Conservation (phyloP, 2,797 vertebrate genomes). For the Hemibagrus guttatus region DNA sequence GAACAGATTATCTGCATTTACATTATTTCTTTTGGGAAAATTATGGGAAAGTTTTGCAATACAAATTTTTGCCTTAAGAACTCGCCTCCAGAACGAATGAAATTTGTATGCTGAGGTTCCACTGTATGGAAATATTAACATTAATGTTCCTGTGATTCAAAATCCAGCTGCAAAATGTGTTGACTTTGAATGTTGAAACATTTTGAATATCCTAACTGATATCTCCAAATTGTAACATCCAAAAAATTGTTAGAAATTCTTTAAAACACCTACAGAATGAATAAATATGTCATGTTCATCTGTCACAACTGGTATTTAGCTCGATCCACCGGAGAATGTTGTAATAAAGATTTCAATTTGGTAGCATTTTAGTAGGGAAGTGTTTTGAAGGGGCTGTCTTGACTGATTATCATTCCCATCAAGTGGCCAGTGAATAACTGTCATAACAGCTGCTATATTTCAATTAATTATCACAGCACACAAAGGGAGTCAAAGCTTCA, state of each 20-base stretch:
- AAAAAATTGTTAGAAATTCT: too few species aligned
- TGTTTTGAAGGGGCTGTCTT: conserved; percentile 17
- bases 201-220: too few species aligned
- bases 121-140: not conserved
- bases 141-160: too few species aligned
- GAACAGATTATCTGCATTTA: too few species aligned
- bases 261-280: not conserved
- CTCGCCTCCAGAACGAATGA: too few species aligned
- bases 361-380: not conserved
- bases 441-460: conserved; percentile 35
- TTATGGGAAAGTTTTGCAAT: too few species aligned
- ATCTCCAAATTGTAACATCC: not conserved
- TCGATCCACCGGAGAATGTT: not conserved
- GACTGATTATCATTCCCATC: conserved; percentile 34
- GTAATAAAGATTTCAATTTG: not conserved
- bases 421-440: conserved; percentile 26
- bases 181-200: not conserved
- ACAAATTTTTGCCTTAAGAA: too few species aligned
- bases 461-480: conserved; percentile 27
- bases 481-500: conserved; percentile 15
- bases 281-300: not conserved
- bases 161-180: not conserved
- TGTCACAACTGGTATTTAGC: conserved; percentile 20
- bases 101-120: too few species aligned
- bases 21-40: too few species aligned